Evolutionary conservation across 2,113 vertebrate species (phyloP).

Genomic region (Tyrannus savana): DNA sequence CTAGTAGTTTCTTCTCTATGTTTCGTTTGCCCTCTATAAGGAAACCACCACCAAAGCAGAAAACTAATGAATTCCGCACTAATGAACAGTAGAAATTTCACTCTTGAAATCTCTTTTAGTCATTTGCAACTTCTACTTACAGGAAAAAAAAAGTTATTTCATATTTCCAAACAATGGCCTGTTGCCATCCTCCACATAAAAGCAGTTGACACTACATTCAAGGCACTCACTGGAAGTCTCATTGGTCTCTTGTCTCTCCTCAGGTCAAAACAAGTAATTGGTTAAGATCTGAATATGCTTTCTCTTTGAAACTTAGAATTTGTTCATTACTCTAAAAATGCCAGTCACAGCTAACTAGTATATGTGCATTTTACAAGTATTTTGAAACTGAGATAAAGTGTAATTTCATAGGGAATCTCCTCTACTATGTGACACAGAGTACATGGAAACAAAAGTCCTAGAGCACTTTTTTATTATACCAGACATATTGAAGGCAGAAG

Average conservation of each 20-base stretch:
- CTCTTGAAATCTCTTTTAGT: neutral
- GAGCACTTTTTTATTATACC: neutral
- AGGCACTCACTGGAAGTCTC: neutral
- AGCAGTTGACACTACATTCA: neutral
- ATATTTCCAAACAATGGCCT: neutral
- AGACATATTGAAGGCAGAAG: neutral
- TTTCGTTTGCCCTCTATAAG: neutral
- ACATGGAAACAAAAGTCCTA: neutral
- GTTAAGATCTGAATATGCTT: neutral
- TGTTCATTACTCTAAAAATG: neutral
- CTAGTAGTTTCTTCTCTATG: neutral
- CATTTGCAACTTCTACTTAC: neutral
- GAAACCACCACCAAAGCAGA: neutral
- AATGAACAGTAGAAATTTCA: neutral
- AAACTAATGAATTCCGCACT: neutral
- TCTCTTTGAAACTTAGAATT: neutral
- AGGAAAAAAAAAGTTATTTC: neutral
- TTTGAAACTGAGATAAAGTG: neutral
- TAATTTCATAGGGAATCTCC: neutral
- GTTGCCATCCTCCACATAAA: neutral
- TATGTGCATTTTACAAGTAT: neutral
- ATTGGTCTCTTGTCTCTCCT: neutral
- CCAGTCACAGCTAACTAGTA: neutral
- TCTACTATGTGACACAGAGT: neutral
- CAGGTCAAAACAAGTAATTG: neutral